Percentiles rank a stretch among this genome's conserved stretches.
phyloP scores from a whole-genome alignment of 2,113 vertebrate genomes.

The Corvus cornix region DNA sequence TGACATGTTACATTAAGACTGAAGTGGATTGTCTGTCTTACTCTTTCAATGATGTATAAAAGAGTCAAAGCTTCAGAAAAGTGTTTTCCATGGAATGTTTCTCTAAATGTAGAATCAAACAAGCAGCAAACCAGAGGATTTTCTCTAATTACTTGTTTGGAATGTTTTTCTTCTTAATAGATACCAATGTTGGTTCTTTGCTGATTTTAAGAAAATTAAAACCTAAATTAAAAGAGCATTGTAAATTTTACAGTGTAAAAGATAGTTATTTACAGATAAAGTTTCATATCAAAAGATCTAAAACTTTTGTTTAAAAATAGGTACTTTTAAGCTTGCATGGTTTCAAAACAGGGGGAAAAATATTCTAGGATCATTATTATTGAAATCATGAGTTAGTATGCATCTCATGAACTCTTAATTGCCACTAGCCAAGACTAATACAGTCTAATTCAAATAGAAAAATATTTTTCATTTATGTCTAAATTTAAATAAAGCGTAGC shows the following conservation, averaged over 20 bases:
- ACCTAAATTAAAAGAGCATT: neutral
- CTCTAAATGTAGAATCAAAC: neutral
- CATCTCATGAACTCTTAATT: neutral
- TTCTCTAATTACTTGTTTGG: neutral
- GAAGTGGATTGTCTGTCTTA: neutral
- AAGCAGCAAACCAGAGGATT: neutral
- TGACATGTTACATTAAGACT: neutral
- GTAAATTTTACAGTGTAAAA: neutral
- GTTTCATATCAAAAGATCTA: neutral
- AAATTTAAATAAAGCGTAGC: neutral
- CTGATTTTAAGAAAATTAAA: neutral
- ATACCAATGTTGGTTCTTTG: neutral
- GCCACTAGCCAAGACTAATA: neutral
- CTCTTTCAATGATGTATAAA: neutral
- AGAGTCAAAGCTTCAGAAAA: neutral
- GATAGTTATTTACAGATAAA: neutral
- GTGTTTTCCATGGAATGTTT: neutral
- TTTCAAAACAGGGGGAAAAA: neutral
- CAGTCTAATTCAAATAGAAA: slow-evolving; percentile 1
- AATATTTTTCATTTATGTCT: slow-evolving; percentile 5
- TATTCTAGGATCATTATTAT: neutral
- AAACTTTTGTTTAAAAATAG: neutral
- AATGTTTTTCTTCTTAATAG: neutral
- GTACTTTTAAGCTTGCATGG: neutral
- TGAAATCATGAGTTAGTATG: neutral